phyloP scores from a whole-genome alignment of 2,797 vertebrate species.

The Labroides dimidiatus region DNA sequence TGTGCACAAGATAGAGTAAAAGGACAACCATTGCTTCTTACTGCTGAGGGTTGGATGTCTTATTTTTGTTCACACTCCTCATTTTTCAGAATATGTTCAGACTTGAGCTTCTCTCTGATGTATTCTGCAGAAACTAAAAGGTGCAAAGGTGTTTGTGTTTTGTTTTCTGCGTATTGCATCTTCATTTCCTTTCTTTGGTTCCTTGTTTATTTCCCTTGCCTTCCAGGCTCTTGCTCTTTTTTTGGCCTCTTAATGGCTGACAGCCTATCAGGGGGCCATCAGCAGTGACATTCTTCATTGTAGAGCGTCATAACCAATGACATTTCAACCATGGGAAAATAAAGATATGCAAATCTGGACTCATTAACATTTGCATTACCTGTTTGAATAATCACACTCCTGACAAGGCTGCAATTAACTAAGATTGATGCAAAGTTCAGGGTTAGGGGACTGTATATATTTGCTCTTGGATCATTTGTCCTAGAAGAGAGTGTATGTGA shows the following conservation, averaged over 20 bases:
- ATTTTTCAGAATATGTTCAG: neutral
- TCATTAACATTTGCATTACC: slow-evolving; percentile 99
- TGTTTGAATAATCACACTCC: slow-evolving; percentile 97
- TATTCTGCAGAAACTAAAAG: slow-evolving; percentile 1
- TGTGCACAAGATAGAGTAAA: slow-evolving; percentile 76
- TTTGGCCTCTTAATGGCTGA: slow-evolving; percentile 91
- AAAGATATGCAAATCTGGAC: slow-evolving; percentile 98
- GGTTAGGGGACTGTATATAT: slow-evolving; percentile 84
- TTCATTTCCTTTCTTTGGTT: slow-evolving; percentile 1
- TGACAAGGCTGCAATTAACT: slow-evolving; percentile 99
- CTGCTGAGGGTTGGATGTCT: slow-evolving; percentile 4
- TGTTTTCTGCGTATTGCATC: slow-evolving; percentile 27
- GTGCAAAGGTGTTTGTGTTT: slow-evolving; percentile 15
- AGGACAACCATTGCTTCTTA: slow-evolving; percentile 37
- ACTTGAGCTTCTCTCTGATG: slow-evolving; percentile 4
- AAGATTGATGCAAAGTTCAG: slow-evolving; percentile 99
- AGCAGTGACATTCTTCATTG: slow-evolving; percentile 96
- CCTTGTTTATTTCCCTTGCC: slow-evolving; percentile 62
- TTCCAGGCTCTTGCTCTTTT: slow-evolving; percentile 61
- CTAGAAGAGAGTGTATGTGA: slow-evolving; percentile 31
- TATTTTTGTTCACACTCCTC: neutral
- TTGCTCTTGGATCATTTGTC: slow-evolving; percentile 73
- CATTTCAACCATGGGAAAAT: slow-evolving; percentile 98
- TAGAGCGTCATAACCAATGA: slow-evolving; percentile 97
- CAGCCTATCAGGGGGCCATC: slow-evolving; percentile 94